phyloP scores from a whole-genome alignment of 1,140 invertebrate species.

The Drosophila triauraria region DNA sequence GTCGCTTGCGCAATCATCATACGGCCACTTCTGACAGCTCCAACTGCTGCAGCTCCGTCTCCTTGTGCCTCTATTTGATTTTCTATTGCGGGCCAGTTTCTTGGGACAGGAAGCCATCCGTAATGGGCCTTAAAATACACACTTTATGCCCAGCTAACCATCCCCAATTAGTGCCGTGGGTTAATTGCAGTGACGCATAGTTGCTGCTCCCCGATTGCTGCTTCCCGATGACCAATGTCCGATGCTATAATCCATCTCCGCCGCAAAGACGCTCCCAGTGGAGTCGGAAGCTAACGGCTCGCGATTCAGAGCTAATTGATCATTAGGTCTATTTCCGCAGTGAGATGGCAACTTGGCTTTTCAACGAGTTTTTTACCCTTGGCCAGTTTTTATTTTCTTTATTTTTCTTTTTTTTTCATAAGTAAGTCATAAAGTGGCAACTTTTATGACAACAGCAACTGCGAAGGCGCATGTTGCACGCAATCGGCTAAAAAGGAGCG shows the following conservation, averaged over 20 bases:
- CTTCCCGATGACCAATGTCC: constrained; percentile 1
- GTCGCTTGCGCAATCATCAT: constrained; percentile 81
- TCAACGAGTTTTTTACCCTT: constrained; percentile 29
- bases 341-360: constrained; percentile 47
- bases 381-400: constrained; percentile 10
- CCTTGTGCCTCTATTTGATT: constrained; percentile 27
- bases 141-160: constrained; percentile 74
- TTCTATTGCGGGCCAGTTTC: constrained; percentile 51
- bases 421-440: constrained; percentile 81
- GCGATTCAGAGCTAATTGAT: constrained; percentile 75
- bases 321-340: constrained; percentile 80
- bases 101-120: constrained; percentile 77
- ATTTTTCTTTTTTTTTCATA: constrained; percentile 32
- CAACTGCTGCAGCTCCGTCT: constrained; percentile 23
- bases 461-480: constrained; percentile 70
- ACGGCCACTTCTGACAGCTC: constrained; percentile 75
- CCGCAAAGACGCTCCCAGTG: constrained; percentile 35
- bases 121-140: constrained; percentile 82
- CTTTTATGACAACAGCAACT: constrained; percentile 72
- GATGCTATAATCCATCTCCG: constrained; percentile 23
- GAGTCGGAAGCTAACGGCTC: constrained; percentile 74
- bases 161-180: constrained; percentile 75
- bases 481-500: constrained; percentile 45
- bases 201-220: constrained; percentile 37
- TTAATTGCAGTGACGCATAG: constrained; percentile 76